Evolutionary conservation across 2,113 vertebrate species (phyloP), one percentile per base, ranked within the genome.

Genomic region (Myrmecophaga tridactyla): DNA sequence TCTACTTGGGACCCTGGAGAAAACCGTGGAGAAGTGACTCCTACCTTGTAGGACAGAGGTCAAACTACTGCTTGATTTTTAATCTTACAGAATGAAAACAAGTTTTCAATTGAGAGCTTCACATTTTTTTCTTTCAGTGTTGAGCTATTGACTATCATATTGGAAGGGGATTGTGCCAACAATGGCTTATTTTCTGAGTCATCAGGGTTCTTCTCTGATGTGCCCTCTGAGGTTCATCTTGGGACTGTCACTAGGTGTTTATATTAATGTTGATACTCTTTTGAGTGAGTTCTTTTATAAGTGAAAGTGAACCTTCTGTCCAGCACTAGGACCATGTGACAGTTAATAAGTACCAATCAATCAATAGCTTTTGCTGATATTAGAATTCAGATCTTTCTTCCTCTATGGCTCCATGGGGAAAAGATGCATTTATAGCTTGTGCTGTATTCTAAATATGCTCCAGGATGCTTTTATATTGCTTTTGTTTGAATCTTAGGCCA

Each of bases 331-430:
- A 43, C 27, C 43, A 58, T 43, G 67, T 62, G 87, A 20, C 75
- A 87, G 48, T 97, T 93, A 89, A 78, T 95, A 94, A 94, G 51
- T 11, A 69, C 25, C 80, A 92, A 84, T 94, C 80, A 92, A 84
- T 94, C 94, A 93, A 87, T 93, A 89, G 69, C 89, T 89, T 92
- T 89, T 93, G 75, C 51, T 86, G 69, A 67, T 78, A 70, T 31
- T 93, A 69, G 43, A 86, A 58, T 63, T 43, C 6, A 62, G 53
- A 48, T 12, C 69, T 34, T 39, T 56, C 87, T 93, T 91, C 43
- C 80, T 48, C 12, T 23, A 93, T 89, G 87, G 76, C 34, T 93
- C 96, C 69, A 6, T 0, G 4, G 90, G 92, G 96, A 11, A 84
- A 69, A 67, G 78, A 46, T 23, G 29, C 7, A 3, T 51, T 75